Evolutionary conservation across 2,797 vertebrate genomes (phyloP), one percentile per base, ranked within the genome.

Genomic region (Coranthus polyacanthus): DNA sequence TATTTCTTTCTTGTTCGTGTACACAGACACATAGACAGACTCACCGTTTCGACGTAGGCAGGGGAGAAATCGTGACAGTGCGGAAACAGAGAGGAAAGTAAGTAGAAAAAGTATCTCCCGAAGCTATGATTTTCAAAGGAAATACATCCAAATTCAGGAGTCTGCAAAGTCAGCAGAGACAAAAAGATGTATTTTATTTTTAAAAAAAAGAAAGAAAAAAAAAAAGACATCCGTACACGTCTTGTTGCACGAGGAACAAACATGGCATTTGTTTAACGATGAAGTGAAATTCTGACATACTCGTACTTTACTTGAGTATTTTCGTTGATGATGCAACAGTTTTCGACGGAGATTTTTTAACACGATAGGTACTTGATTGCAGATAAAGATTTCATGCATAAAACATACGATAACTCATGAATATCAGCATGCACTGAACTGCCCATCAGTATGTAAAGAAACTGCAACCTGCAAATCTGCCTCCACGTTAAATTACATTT

Each of bases 51-150:
- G 42, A 45, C 54, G 53, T 70, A 77, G 67, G 36, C 13, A 1
- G 29, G 36, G 53, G 29, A 22, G 42, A 86, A 75, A 68, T 46
- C 22, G 47, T 37, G 60, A 55, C 53, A 18, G 42, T 18, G n/a
- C n/a, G n/a, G n/a, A n/a, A 43, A 32, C 22, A 57, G n/a, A 57
- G n/a, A 36, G 34, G 22, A 57, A 37, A 45, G 52, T 20, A 49
- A 77, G 56, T 45, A 49, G 41, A 26, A 11, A 32, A 32, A 9
- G 29, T 7, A 32, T 32, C 7, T 32, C 29, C 29, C 10, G 29
- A 10, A 32, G 29, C 29, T 22, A 2, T 21, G 17, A 59, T 42
- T 18, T n/a, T 65, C 6, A 34, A 38, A 9, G 12, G n/a, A 12
- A 49, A 41, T 3, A 21, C 10, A n/a, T 42, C 49, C 22, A 12